phyloP scores from a whole-genome alignment of 1,140 invertebrate species.

The Catajapyx aquilonaris region DNA sequence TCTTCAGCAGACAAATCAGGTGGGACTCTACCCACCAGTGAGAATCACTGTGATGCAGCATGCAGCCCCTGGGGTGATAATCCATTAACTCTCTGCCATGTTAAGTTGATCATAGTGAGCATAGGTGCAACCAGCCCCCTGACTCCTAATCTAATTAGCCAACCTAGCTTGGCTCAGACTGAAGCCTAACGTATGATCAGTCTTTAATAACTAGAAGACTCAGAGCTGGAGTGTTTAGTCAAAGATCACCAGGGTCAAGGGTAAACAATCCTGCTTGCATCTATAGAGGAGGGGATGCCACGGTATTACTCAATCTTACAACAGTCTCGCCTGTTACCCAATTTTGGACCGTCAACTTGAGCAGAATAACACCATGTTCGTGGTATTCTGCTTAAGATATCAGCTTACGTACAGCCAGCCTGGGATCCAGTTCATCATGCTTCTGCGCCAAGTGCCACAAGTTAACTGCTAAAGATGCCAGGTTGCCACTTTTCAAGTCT shows the following conservation, averaged over 20 bases:
- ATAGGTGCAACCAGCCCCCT: too few relatives aligned
- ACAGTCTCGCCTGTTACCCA: background rate
- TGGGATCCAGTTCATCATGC: conserved; percentile 27
- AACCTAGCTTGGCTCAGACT: too few relatives aligned
- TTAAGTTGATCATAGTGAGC: too few relatives aligned
- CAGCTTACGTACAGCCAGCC: conserved; percentile 21
- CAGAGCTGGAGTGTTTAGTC: too few relatives aligned
- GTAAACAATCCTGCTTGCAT: background rate
- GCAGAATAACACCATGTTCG: background rate
- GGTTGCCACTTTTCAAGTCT: conserved; percentile 34
- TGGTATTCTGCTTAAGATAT: conserved; percentile 1
- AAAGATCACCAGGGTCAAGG: background rate
- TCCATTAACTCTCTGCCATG: too few relatives aligned
- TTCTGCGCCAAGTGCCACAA: conserved; percentile 56
- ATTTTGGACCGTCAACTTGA: background rate
- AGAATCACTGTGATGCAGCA: too few relatives aligned
- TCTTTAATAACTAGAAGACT: too few relatives aligned
- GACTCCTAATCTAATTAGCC: too few relatives aligned
- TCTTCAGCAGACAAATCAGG: too few relatives aligned
- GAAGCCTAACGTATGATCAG: too few relatives aligned
- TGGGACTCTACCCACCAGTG: too few relatives aligned
- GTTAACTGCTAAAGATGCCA: conserved; percentile 44
- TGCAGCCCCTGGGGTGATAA: too few relatives aligned
- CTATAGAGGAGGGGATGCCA: background rate
- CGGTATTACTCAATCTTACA: background rate